Conservation (phyloP, 2,888 invertebrate genomes). For the Drosophila sordidula region DNA sequence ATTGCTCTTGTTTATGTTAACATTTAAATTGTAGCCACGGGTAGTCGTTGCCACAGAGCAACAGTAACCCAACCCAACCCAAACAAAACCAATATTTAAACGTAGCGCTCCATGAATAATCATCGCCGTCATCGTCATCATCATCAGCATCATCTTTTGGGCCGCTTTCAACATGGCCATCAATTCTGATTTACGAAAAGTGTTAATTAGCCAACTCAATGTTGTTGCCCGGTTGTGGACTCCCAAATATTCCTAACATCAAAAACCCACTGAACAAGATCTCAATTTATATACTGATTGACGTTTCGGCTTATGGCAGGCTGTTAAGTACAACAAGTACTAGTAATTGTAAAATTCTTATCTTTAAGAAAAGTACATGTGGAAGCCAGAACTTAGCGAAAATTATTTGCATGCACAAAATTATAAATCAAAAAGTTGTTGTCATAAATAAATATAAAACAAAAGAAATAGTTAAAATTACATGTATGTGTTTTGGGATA, state of each 20-base stretch:
- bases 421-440: too few relatives aligned
- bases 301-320: constrained; percentile 3
- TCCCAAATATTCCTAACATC: constrained; percentile 12
- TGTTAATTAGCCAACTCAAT: constrained; percentile 76
- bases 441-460: too few relatives aligned
- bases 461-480: too few relatives aligned
- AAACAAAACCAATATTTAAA: constrained; percentile 79
- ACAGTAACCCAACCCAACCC: constrained; percentile 21
- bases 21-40: constrained; percentile 83
- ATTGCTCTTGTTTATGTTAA: constrained; percentile 83
- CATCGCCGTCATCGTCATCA: constrained; percentile 66
- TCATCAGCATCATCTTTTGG: constrained; percentile 54
- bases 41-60: constrained; percentile 63
- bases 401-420: too few relatives aligned
- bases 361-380: too few relatives aligned
- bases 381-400: too few relatives aligned
- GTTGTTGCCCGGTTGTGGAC: constrained; percentile 25
- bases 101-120: constrained; percentile 79
- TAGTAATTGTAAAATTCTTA: neutral
- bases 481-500: too few relatives aligned
- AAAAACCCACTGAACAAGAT: constrained; percentile 12
- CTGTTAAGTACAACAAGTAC: too few relatives aligned
- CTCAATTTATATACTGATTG: constrained; percentile 29
- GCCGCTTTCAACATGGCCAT: constrained; percentile 78
- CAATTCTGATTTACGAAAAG: constrained; percentile 79